Evolutionary conservation across 1,140 invertebrate species (phyloP), one percentile per base, ranked within the genome.

Genomic region (Nasonia giraulti): DNA sequence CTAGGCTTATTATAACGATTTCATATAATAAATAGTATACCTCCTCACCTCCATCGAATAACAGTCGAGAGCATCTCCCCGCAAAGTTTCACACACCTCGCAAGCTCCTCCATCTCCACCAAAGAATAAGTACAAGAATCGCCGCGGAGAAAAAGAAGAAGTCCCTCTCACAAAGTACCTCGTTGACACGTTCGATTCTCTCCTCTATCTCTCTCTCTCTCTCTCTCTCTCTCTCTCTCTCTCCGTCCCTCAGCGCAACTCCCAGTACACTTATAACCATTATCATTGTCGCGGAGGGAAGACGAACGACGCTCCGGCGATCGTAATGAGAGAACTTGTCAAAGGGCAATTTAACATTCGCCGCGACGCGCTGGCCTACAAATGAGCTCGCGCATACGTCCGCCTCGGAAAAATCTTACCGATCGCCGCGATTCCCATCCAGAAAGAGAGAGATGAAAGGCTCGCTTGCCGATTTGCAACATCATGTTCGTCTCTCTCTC

Each of bases 391-490:
- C 8, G 11, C 44, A 4, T 47, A 10, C 10, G 40, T 44, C 5
- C 55, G 4, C 10, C 27, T 2, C 27, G 17, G 20, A 62, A 62
- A 62, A 62, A 62, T 62, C 55, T n/a, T n/a, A n/a, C 17, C 55
- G 14, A 66, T 79, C 27, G 23, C 1, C 8, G 17, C 17, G 20
- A 40, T 74, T 37, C 33, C 31, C 73, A 74, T 33, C 10, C 2
- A 33, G 71, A 31, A 37, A 73, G 50, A 55, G 47, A 78, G 20
- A 79, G 77, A 80, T 80, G 78, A 80, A 69, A 44, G 55, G 14
- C 40, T 33, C 33, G 17, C 1, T 44, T 23, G 62, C 7, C 62
- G 78, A 80, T 80, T 80, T 69, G 62, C 33, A 80, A 69, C 40
- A 69, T 80, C 62, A 80, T 80, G 77, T 62, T 31, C 69, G 10